Conservation (phyloP, 2,797 vertebrate species). For the Pseudochirops corinnae region DNA sequence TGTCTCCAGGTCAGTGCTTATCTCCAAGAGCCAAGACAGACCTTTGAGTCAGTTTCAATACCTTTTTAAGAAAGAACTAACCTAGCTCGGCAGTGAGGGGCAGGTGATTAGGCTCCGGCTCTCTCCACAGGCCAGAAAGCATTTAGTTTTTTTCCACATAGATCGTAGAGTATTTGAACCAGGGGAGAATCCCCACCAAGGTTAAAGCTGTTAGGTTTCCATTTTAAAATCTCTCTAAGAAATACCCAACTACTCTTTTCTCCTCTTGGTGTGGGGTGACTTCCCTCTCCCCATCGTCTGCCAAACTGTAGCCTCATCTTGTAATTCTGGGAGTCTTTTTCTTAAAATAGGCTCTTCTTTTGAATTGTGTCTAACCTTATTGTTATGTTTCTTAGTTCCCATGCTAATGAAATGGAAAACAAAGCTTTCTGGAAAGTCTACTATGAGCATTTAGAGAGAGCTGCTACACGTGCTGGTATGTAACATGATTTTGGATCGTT, state of each 20-base stretch:
- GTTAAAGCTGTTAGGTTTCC: slow-evolving; percentile 1
- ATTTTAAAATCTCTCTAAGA: neutral
- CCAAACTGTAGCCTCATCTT: neutral
- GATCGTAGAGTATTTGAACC: neutral
- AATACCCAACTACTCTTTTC: neutral
- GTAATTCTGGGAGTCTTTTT: slow-evolving; percentile 25
- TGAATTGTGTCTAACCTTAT: slow-evolving; percentile 60
- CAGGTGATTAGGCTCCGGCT: neutral
- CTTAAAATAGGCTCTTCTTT: neutral
- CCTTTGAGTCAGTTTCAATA: neutral
- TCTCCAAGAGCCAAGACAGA: neutral
- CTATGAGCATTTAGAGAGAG: slow-evolving; percentile 93
- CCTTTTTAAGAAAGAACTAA: neutral
- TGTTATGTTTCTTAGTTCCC: slow-evolving; percentile 87
- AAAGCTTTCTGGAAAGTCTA: slow-evolving; percentile 96
- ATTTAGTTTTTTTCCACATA: neutral
- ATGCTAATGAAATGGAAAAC: slow-evolving; percentile 96
- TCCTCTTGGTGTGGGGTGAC: neutral
- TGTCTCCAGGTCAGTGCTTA: neutral
- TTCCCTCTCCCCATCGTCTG: neutral
- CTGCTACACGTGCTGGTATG: slow-evolving; percentile 92
- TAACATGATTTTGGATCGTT: neutral
- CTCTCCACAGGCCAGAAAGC: neutral
- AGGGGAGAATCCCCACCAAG: neutral
- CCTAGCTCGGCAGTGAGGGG: neutral